phyloP scores from a whole-genome alignment of 2,113 vertebrate species.

The Laterallus jamaicensis region DNA sequence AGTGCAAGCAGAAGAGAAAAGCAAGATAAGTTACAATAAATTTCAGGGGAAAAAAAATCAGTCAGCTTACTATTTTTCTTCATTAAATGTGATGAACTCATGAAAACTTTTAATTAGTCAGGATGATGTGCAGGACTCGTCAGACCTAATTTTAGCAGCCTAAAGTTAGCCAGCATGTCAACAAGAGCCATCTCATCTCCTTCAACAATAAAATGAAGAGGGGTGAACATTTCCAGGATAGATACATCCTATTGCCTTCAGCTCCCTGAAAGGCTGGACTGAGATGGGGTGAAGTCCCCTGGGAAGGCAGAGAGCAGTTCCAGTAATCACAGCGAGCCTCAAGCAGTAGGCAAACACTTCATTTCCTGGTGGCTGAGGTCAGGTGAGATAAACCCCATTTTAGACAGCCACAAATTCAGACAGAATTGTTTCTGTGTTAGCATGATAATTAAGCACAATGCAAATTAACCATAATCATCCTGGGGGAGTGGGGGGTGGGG shows the following conservation, averaged over 20 bases:
- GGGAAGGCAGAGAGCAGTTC: not conserved
- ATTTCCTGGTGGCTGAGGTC: not conserved
- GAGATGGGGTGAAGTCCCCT: not conserved
- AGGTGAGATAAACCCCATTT: not conserved
- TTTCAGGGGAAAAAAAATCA: not conserved
- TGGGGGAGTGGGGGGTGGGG: not conserved
- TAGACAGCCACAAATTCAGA: not conserved
- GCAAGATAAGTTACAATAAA: not conserved
- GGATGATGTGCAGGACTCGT: conserved; percentile 41
- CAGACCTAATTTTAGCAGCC: conserved; percentile 56
- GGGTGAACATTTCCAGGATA: not conserved
- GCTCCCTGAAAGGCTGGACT: not conserved
- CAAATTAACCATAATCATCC: not conserved
- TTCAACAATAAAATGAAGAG: not conserved
- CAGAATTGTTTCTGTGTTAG: not conserved
- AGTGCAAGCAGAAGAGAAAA: not conserved
- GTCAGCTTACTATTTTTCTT: conserved; percentile 11
- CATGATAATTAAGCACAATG: not conserved
- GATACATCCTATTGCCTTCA: not conserved
- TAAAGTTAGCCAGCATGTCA: conserved; percentile 30
- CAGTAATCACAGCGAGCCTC: not conserved
- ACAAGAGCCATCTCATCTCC: not conserved
- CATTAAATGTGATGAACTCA: conserved; percentile 27
- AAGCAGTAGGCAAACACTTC: not conserved
- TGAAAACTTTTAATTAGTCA: conserved; percentile 47